These are phyloP conservation scores for Apis mellifera DNA, from an alignment of 1,140 invertebrate species.

Conservation along the genomic window DNA sequence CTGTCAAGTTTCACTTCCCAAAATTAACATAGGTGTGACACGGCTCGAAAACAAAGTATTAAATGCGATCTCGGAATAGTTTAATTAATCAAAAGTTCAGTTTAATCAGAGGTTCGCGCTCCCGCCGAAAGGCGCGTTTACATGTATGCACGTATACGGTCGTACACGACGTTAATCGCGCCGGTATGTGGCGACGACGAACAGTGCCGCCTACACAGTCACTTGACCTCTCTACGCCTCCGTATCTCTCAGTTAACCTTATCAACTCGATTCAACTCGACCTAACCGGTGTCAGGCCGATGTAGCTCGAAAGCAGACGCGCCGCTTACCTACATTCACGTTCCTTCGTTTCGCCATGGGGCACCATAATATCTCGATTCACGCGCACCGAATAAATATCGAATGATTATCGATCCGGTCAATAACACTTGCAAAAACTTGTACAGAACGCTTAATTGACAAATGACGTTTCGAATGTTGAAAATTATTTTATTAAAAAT, in stretches of 20 bases:
- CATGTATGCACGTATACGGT: conserved; percentile 31
- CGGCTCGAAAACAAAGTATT: neutral
- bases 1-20: neutral
- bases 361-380: conserved; percentile 11
- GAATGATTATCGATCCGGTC: neutral
- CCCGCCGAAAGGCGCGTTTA: conserved; percentile 39
- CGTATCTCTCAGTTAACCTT: conserved; percentile 80
- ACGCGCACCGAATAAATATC: conserved; percentile 31
- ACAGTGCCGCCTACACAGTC: conserved; percentile 76
- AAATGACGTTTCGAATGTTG: neutral
- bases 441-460: neutral
- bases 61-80: conserved; percentile 30
- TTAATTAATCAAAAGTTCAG: conserved; percentile 58
- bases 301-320: conserved; percentile 32
- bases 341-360: conserved; percentile 7
- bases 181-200: conserved; percentile 73
- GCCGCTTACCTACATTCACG: conserved; percentile 50
- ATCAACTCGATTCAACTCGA: conserved; percentile 78
- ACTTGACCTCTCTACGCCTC: conserved; percentile 80
- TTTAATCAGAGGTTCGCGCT: conserved; percentile 50
- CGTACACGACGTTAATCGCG: conserved; percentile 67
- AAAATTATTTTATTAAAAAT: neutral
- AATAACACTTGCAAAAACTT: neutral
- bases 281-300: conserved; percentile 69
- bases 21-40: conserved; percentile 2